These are phyloP conservation scores for Ptyas mucosa DNA, from an alignment of 2,113 vertebrate genomes.

Conservation along the genomic window DNA sequence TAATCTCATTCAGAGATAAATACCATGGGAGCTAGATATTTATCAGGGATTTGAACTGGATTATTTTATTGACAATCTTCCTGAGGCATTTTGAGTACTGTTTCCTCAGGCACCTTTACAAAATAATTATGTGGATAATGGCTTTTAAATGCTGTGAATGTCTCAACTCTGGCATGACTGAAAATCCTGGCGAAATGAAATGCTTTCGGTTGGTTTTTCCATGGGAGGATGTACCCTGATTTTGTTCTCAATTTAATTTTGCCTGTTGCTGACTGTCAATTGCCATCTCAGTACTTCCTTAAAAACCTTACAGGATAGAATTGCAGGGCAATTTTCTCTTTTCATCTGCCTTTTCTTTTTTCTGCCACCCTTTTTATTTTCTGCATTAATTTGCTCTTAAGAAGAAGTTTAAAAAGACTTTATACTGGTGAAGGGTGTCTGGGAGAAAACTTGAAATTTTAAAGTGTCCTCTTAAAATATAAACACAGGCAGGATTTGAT, in stretches of 20 bases:
- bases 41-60: not conserved
- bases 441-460: not conserved
- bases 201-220: constrained; percentile 37
- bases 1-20: not conserved
- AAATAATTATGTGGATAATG: not conserved
- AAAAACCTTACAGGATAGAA: constrained; percentile 37
- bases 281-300: constrained; percentile 10
- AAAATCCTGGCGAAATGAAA: constrained; percentile 52
- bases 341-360: constrained; percentile 22
- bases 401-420: constrained; percentile 15
- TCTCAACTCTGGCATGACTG: constrained; percentile 8
- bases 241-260: constrained; percentile 60
- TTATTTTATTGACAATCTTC: constrained; percentile 6
- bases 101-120: not conserved
- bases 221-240: constrained; percentile 35
- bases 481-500: not conserved
- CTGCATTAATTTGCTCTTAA: constrained; percentile 9
- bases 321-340: constrained; percentile 33
- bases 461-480: not conserved
- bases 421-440: not conserved
- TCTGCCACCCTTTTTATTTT: constrained; percentile 20
- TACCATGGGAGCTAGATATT: not conserved
- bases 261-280: constrained; percentile 46
- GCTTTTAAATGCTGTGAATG: not conserved
- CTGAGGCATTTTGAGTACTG: not conserved